A percentile compares a stretch with the other conserved stretches of the same genome.
These are phyloP conservation scores for Heliornis fulica DNA, from an alignment of 2,113 vertebrate genomes.

Conservation along the genomic window DNA sequence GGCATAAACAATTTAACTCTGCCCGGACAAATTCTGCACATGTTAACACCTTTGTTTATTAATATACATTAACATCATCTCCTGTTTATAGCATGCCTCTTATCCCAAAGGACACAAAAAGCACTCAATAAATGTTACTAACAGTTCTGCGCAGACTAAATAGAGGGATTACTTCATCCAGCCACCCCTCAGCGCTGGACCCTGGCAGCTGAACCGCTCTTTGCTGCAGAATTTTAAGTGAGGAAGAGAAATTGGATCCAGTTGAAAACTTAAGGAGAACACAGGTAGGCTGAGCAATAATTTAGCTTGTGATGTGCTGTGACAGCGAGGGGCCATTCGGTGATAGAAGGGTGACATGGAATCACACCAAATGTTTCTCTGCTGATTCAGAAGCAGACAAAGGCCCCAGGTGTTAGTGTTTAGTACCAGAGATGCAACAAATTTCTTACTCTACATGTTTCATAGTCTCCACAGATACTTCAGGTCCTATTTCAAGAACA, in stretches of 20 bases:
- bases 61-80: conserved; percentile 14
- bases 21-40: conserved; percentile 22
- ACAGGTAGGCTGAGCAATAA: background rate
- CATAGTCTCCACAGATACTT: background rate
- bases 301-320: background rate
- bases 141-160: conserved; percentile 39
- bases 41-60: conserved; percentile 56
- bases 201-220: background rate
- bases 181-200: background rate
- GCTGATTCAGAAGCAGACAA: background rate
- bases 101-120: conserved; percentile 28
- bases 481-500: background rate
- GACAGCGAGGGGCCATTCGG: background rate
- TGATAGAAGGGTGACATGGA: background rate
- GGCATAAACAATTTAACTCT: conserved; percentile 31
- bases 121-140: conserved; percentile 1
- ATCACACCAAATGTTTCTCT: background rate
- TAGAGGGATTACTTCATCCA: conserved; percentile 38
- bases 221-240: background rate
- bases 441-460: background rate
- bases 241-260: background rate
- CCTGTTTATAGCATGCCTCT: conserved; percentile 26
- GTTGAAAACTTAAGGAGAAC: background rate
- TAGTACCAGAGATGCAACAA: background rate
- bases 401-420: background rate